Evolutionary conservation across 2,113 vertebrate genomes (phyloP), one percentile per base, ranked within the genome.

Genomic region (Pangasianodon hypophthalmus): DNA sequence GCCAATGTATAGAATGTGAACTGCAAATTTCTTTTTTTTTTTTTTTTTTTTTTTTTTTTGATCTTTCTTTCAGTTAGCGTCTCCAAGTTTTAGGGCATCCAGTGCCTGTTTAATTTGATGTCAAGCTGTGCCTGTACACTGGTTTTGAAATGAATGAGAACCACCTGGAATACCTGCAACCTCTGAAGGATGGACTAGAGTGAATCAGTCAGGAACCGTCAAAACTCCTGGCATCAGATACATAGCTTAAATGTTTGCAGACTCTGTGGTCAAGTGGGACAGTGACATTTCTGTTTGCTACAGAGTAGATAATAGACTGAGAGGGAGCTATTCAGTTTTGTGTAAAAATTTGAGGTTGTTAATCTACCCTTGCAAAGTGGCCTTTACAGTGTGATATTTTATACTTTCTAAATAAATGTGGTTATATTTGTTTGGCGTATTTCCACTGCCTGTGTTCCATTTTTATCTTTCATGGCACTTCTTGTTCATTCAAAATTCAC

Each of bases 371-470:
- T 96, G 94, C 95, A 95, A 96, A 96, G 96, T 96, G 96, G 96
- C 96, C 96, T 96, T 96, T 96, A 95, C 94, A 94, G 95, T 96
- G 95, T 96, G 95, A 96, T 95, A 95, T 96, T 96, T 96, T 96
- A 96, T 96, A 96, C 96, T 96, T 96, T 96, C 91, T 91, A 96
- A 96, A 96, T 96, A 96, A 96, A 96, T 94, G 96, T 96, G 96
- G 95, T 95, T 95, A 95, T 96, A 95, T 96, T 96, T 96, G 95
- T 96, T 96, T 96, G 95, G 93, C 92, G 93, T 93, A 95, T 92
- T 87, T 48, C 9, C 26, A 48, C 85, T 84, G 92, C 32, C 85
- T 93, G 6, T 21, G 48, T 71, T 58, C 82, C 90, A 60, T 92
- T 91, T 88, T 48, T 91, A 89, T 69, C 14, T 87, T 44, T 80